phyloP scores from a whole-genome alignment of 2,797 vertebrate genomes.

The Ctenopoma multispine region DNA sequence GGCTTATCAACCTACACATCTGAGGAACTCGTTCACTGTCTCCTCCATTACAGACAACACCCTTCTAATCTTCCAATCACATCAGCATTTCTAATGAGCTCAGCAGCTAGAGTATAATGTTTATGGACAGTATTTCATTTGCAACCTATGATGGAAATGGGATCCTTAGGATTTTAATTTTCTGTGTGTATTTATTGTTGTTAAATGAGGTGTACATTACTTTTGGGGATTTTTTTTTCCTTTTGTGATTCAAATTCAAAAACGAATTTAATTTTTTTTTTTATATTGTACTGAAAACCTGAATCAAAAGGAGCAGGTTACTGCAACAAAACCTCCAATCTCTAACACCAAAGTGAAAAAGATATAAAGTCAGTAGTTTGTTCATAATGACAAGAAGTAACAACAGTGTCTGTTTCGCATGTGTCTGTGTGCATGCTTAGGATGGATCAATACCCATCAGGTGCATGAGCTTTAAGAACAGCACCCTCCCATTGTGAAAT shows the following conservation, averaged over 20 bases:
- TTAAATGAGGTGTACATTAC: conserved; percentile 28
- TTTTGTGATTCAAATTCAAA: neutral
- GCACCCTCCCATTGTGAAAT: conserved; percentile 69
- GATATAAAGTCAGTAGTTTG: conserved; percentile 45
- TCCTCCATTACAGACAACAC: conserved; percentile 42
- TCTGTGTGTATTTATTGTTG: neutral
- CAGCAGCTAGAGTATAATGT: conserved; percentile 15
- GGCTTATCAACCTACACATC: conserved; percentile 59
- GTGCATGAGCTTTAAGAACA: conserved; percentile 70
- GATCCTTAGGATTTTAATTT: neutral
- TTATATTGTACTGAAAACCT: neutral
- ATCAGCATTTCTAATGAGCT: conserved; percentile 64
- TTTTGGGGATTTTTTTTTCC: conserved; percentile 19
- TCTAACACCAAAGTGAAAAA: conserved; percentile 15
- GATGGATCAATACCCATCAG: conserved; percentile 76
- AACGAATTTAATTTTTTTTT: conserved; percentile 29
- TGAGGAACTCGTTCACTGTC: conserved; percentile 35
- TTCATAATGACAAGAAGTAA: conserved; percentile 38
- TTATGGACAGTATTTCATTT: conserved; percentile 29
- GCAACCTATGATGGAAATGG: conserved; percentile 7
- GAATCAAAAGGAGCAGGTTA: conserved; percentile 1
- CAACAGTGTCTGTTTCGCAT: conserved; percentile 29
- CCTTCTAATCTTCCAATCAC: conserved; percentile 51
- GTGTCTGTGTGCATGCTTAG: conserved; percentile 52
- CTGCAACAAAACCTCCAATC: neutral